Conservation (phyloP, 2,797 vertebrate species). For the Parambassis ranga region DNA sequence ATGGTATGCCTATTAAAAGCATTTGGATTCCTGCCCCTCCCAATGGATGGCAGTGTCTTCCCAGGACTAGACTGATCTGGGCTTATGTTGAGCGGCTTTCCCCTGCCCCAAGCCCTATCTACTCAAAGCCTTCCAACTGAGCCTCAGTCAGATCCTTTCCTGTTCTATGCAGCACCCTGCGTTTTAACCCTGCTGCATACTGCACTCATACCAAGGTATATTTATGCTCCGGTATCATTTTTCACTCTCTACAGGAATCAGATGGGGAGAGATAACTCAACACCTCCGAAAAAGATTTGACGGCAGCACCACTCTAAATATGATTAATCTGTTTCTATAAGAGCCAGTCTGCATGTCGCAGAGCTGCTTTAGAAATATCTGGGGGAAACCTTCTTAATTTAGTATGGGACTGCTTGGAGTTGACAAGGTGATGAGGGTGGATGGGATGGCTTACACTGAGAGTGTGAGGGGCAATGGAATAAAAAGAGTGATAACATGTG, state of each 20-base stretch:
- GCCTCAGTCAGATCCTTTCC: constrained; percentile 34
- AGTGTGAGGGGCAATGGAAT: not conserved
- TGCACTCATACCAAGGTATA: constrained; percentile 50
- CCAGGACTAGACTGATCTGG: constrained; percentile 63
- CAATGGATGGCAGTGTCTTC: constrained; percentile 43
- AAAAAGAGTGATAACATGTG: not conserved
- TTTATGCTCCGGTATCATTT: constrained; percentile 65
- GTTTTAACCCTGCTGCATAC: constrained; percentile 32
- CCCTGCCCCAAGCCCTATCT: constrained; percentile 37
- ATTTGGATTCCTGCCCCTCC: constrained; percentile 34
- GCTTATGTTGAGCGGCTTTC: constrained; percentile 67
- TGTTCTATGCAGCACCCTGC: constrained; percentile 43
- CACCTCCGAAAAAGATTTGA: constrained; percentile 60
- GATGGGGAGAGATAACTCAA: constrained; percentile 58
- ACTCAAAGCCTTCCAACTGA: constrained; percentile 51
- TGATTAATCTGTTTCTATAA: constrained; percentile 61
- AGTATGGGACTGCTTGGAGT: constrained; percentile 11
- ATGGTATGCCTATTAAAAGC: constrained; percentile 51
- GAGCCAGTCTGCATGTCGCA: constrained; percentile 39
- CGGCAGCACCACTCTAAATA: constrained; percentile 48
- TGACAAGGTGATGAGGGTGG: not conserved
- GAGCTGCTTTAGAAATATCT: constrained; percentile 44
- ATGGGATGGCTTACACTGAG: not conserved
- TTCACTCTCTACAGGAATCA: constrained; percentile 33
- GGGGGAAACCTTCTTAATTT: constrained; percentile 26